Evolutionary conservation across 2,797 vertebrate species (phyloP), one percentile per base, ranked within the genome.

Genomic region (Galagoides demidoff): DNA sequence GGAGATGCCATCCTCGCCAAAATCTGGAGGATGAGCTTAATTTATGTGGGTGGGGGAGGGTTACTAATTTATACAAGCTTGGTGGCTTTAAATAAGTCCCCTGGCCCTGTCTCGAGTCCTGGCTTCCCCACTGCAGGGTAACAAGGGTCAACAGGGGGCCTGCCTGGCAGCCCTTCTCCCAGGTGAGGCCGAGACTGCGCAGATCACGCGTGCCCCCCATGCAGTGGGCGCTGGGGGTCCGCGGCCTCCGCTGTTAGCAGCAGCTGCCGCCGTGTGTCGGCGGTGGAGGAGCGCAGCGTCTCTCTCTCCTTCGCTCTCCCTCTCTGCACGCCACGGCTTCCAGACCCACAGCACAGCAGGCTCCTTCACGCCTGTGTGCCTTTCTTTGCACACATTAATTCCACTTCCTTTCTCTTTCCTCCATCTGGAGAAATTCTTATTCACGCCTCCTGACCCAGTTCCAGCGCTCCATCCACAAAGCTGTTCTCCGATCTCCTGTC

Each of bases 201-300:
- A 27, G 27, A 23, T 19, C 17, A 45, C 29, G 25, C 61, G n/a
- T 57, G 3, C 25, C 37, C 57, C 23, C 3, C 14, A 12, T 2
- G 4, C 11, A 19, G 20, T 8, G 63, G 93, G 20, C 11, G 12
- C 11, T 68, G 27, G 37, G 31, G 31, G 19, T 63, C 59, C 17
- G 10, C 10, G 37, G 5, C 37, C 2, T 37, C 5, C n/a, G 7
- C 34, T 7, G 3, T 0, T 4, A 8, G 52, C 10, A 34, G 3
- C 31, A 39, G 22, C 12, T n/a, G 13, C 17, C 78, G 31, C 49
- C 31, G 11, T 7, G 6, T n/a, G 25, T 25, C 5, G 27, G 74
- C 1, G 29, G 59, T 10, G 37, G 13, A n/a, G 9, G 17, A 1
- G n/a, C 16, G 16, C 23, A 85, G n/a, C 1, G 3, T 27, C n/a